Evolutionary conservation across 2,888 invertebrate genomes (phyloP).

Genomic region (Aphidius colemani): DNA sequence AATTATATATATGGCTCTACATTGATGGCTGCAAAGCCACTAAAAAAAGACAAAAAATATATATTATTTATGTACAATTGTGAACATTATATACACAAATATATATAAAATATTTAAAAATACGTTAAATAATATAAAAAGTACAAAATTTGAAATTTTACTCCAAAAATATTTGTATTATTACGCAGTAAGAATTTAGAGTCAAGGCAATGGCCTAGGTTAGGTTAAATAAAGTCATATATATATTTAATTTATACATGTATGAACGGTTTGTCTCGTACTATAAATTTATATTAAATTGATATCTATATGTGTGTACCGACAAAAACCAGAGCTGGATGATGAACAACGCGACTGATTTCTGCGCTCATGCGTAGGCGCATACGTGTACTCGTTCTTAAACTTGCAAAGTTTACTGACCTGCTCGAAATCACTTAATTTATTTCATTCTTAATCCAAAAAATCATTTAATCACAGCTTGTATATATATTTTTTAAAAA

Average conservation of each 20-base stretch:
- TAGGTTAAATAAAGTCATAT: constrained; percentile 11
- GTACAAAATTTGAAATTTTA: too few relatives aligned
- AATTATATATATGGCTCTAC: too few relatives aligned
- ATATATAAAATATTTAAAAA: too few relatives aligned
- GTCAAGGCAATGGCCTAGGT: constrained; percentile 17
- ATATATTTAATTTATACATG: neutral
- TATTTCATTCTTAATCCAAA: constrained; percentile 11
- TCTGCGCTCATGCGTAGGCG: constrained; percentile 26
- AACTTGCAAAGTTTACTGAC: constrained; percentile 28
- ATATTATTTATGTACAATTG: too few relatives aligned
- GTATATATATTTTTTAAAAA: too few relatives aligned
- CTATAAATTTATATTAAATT: too few relatives aligned
- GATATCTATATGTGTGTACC: too few relatives aligned
- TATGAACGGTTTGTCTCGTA: too few relatives aligned
- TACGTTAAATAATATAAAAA: too few relatives aligned
- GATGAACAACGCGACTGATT: constrained; percentile 20
- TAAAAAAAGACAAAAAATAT: too few relatives aligned
- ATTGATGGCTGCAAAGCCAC: too few relatives aligned
- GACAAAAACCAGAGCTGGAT: neutral
- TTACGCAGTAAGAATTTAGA: constrained; percentile 3
- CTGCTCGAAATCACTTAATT: neutral
- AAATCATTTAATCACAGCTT: constrained; percentile 10
- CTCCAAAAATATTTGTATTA: neutral
- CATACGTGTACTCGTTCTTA: constrained; percentile 24
- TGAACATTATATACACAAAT: too few relatives aligned